Base-by-base conservation (phyloP, 2,797 vertebrate species). In the Hylomyscus alleni region DNA sequence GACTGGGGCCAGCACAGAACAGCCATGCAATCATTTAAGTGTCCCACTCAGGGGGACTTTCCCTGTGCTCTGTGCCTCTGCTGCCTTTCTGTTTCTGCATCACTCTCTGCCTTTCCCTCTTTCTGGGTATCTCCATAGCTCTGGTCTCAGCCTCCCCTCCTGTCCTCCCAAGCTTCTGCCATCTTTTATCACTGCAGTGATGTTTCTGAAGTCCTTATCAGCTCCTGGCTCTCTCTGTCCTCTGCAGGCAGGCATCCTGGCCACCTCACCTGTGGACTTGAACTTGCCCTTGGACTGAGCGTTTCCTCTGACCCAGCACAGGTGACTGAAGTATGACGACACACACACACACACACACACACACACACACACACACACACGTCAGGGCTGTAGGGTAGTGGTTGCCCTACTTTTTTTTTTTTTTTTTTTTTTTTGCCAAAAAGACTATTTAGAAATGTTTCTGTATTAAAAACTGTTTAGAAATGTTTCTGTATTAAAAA, bases 251-350 rank as follows among this genome's bases (percentile, higher is more conserved):
- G 98, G 98, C 78, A 97, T 98, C 95, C 69, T 98, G 82, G 97
- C 97, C 1, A 34, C 83, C 8, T 97, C 97, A 11, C 96, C 98
- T 0, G 98, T 96, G 91, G 98, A 98, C 95, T 78, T 98, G 80
- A 97, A 96, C 76, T 83, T 98, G n/a, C 97, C 98, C 40, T 89
- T 98, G 93, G 98, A 98, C 96, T 98, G 97, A 98, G 19, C 19
- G 24, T 52, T 80, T 37, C 81, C 56, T 69, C 62, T 26, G 78
- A 94, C 92, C 77, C 88, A 76, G 88, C 89, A 10, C 77, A 17
- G 60, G 87, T 14, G 73, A 75, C 93, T 60, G 77, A 73, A 20
- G 6, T 4, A 8, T 17, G 15, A 10, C 10, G 15, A 47, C 34
- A 11, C 65, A 26, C 65, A 24, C 11, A 11, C 67, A 93, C 44